Evolutionary conservation across 2,888 invertebrate species (phyloP).

Genomic region (Acleris holmiana): DNA sequence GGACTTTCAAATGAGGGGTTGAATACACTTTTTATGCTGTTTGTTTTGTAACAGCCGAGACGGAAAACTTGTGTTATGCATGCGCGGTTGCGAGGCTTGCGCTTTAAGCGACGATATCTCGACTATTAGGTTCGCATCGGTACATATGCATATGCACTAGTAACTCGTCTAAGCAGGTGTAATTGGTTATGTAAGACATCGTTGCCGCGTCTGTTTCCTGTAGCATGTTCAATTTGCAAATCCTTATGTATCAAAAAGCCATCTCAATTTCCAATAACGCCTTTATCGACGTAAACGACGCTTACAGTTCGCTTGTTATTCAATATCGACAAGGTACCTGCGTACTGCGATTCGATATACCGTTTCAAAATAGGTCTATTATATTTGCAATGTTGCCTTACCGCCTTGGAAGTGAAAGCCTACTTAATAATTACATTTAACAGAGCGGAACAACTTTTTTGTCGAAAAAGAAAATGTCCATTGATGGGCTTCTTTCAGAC

Average conservation of each 20-base stretch:
- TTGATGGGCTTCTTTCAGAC: slow-evolving; percentile 47
- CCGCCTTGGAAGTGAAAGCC: slow-evolving; percentile 75
- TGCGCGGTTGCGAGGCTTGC: too few species aligned
- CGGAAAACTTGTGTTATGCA: too few species aligned
- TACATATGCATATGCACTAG: slow-evolving; percentile 19
- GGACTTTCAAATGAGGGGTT: too few species aligned
- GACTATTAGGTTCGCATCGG: too few species aligned
- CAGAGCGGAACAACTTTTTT: slow-evolving; percentile 65
- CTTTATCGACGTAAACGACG: slow-evolving; percentile 34
- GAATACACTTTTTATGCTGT: too few species aligned
- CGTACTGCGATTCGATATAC: slow-evolving; percentile 31
- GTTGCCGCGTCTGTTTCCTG: slow-evolving; percentile 12
- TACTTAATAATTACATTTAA: slow-evolving; percentile 63
- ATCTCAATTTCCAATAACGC: slow-evolving; percentile 19
- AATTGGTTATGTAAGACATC: slow-evolving; percentile 24
- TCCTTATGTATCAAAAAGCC: slow-evolving; percentile 20
- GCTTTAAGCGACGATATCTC: too few species aligned
- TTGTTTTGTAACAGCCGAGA: too few species aligned
- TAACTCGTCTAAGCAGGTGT: slow-evolving; percentile 15
- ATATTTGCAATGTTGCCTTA: slow-evolving; percentile 28
- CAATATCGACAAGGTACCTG: slow-evolving; percentile 27
- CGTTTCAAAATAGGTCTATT: slow-evolving; percentile 30
- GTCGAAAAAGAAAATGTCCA: slow-evolving; percentile 45
- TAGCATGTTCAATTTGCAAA: slow-evolving; percentile 8
- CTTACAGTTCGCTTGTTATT: slow-evolving; percentile 29